These are phyloP conservation scores for Leucophenga montana DNA, from an alignment of 2,888 invertebrate genomes.

Conservation along the genomic window DNA sequence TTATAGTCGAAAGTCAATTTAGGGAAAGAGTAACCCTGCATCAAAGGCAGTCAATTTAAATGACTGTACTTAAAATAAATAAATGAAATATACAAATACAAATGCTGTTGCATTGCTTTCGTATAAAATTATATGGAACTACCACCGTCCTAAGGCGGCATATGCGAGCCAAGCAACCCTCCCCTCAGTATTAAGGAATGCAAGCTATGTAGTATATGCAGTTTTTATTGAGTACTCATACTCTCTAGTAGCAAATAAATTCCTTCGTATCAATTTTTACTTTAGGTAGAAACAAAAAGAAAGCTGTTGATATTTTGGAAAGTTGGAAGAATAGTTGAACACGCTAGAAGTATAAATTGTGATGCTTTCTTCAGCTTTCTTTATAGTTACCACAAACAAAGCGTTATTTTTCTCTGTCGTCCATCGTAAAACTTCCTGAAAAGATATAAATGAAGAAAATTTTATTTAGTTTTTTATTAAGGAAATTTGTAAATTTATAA, in stretches of 20 bases:
- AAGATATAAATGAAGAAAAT: slow-evolving; percentile 40
- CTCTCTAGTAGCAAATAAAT: no score
- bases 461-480: no score
- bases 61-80: slow-evolving; percentile 14
- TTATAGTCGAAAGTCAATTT: slow-evolving; percentile 8
- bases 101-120: slow-evolving; percentile 21
- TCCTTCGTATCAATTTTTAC: neutral
- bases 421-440: slow-evolving; percentile 71
- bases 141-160: neutral
- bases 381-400: slow-evolving; percentile 69
- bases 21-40: neutral
- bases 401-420: slow-evolving; percentile 71
- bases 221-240: no score
- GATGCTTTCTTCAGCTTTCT: slow-evolving; percentile 11
- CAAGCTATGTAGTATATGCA: slow-evolving; percentile 1
- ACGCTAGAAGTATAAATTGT: no score
- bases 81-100: neutral
- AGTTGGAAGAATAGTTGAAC: no score
- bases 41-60: neutral
- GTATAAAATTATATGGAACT: neutral
- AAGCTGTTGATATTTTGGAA: no score
- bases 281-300: no score
- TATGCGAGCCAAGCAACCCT: neutral
- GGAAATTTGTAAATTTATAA: no score
- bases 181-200: slow-evolving; percentile 2